Conservation (phyloP, 1,140 invertebrate species). For the Delia radicum region DNA sequence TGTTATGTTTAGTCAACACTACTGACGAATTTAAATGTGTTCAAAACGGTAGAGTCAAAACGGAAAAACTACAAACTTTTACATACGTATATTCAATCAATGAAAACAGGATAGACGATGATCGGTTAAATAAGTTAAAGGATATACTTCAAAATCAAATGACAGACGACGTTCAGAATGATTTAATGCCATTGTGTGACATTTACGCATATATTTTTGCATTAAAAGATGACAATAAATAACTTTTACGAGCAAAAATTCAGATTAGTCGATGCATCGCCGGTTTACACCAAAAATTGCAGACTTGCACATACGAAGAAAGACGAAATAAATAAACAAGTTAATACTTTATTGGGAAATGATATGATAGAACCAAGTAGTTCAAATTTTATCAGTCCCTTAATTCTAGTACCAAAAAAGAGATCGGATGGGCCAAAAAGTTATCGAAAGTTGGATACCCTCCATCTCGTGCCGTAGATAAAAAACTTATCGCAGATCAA, state of each 20-base stretch:
- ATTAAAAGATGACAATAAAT: background rate
- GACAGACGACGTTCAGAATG: background rate
- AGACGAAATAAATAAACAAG: slow-evolving; percentile 32
- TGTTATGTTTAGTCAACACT: background rate
- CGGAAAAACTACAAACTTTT: background rate
- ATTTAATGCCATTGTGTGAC: background rate
- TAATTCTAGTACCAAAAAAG: slow-evolving; percentile 36
- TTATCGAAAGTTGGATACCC: slow-evolving; percentile 35
- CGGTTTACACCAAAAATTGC: slow-evolving; percentile 27
- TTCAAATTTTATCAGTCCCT: slow-evolving; percentile 34
- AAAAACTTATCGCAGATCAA: slow-evolving; percentile 34
- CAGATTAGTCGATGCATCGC: background rate
- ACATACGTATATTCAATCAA: background rate
- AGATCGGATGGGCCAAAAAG: slow-evolving; percentile 20
- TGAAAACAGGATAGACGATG: background rate
- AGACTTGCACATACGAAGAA: slow-evolving; percentile 38
- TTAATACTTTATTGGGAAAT: slow-evolving; percentile 33
- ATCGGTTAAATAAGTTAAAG: background rate
- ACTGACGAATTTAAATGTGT: background rate
- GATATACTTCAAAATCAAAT: background rate
- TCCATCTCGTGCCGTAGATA: slow-evolving; percentile 39
- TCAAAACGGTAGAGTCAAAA: background rate
- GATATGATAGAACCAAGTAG: slow-evolving; percentile 32
- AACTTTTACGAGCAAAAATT: slow-evolving; percentile 28
- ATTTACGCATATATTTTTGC: background rate